Evolutionary conservation across 2,797 vertebrate genomes (phyloP).

Genomic region (Pogoniulus pusillus): DNA sequence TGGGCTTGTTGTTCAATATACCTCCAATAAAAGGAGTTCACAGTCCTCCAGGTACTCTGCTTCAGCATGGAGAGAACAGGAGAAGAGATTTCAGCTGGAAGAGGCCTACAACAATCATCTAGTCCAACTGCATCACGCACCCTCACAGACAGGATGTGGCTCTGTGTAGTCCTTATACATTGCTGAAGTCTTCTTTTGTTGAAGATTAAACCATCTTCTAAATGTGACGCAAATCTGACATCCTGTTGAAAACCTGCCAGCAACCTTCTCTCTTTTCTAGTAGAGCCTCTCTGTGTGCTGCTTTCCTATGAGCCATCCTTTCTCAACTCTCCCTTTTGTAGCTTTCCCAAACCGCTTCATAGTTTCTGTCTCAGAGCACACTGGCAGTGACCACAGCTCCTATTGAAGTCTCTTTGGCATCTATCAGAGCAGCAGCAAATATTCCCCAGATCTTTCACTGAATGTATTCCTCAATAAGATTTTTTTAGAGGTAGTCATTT

Average conservation of each 20-base stretch:
- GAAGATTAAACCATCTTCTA: neutral
- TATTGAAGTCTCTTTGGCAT: fast-evolving
- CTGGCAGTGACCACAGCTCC: neutral
- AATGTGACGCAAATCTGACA: neutral
- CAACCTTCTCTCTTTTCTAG: neutral
- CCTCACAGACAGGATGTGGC: neutral
- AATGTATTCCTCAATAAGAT: neutral
- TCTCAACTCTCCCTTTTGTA: neutral
- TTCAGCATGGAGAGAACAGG: no score
- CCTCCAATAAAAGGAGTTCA: neutral
- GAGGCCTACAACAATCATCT: neutral
- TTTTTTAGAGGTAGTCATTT: neutral
- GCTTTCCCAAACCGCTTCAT: neutral
- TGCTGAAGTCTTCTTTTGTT: neutral
- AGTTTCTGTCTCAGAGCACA: neutral
- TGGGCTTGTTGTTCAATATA: neutral
- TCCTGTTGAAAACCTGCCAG: neutral
- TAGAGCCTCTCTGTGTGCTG: neutral
- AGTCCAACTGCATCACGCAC: neutral
- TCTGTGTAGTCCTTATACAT: neutral
- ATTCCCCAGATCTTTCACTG: neutral
- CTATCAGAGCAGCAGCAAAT: neutral
- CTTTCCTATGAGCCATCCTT: neutral
- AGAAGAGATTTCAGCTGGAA: neutral
- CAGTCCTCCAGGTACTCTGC: neutral